Percentiles rank a stretch among this genome's conserved stretches.
These are phyloP conservation scores for Microtus oregoni DNA, from an alignment of 2,113 vertebrate genomes.

Conservation along the genomic window DNA sequence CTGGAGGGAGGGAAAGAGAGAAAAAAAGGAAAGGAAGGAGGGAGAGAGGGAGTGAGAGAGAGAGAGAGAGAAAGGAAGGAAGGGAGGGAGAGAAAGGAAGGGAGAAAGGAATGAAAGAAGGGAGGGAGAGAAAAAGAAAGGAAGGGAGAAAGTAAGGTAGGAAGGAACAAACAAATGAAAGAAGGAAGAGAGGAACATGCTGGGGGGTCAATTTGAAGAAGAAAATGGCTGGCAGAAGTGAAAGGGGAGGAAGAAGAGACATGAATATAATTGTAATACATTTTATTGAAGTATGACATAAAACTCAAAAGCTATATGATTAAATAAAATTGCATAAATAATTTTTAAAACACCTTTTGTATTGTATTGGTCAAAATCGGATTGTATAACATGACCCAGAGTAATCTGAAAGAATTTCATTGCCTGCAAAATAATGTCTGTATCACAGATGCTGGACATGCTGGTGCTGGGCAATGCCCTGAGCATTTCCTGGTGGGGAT, in stretches of 20 bases:
- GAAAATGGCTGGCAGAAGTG: neutral
- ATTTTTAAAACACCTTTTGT: neutral
- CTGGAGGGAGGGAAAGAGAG: too few relatives aligned
- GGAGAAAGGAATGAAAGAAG: neutral
- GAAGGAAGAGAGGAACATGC: neutral
- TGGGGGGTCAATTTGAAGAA: neutral
- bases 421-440: neutral
- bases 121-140: neutral
- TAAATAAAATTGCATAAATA: neutral
- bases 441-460: neutral
- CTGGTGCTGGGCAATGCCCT: neutral
- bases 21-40: neutral
- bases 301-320: neutral
- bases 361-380: neutral
- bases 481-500: neutral
- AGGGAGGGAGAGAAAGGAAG: neutral
- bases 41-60: too few relatives aligned
- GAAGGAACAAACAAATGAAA: neutral
- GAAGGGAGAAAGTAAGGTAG: too few relatives aligned
- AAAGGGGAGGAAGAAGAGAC: neutral
- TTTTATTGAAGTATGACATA: neutral
- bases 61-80: neutral
- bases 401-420: neutral
- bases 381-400: neutral
- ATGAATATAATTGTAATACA: neutral